These are phyloP conservation scores for Julus scanicus DNA, from an alignment of 2,888 invertebrate species.

Conservation along the genomic window DNA sequence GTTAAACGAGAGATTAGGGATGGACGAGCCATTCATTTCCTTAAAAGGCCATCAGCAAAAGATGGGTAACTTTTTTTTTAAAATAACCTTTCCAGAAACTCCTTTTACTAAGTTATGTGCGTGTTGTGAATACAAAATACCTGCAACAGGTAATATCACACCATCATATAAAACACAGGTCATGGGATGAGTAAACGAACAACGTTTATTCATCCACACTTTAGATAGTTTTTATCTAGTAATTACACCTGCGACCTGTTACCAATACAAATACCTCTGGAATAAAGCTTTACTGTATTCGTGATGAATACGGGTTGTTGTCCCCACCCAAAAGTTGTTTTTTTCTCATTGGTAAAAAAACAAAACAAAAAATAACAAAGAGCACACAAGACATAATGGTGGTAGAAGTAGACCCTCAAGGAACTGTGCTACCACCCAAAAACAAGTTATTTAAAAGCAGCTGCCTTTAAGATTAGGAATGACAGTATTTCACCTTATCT, in stretches of 20 bases:
- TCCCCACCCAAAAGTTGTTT: neutral
- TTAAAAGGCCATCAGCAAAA: neutral
- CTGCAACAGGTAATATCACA: neutral
- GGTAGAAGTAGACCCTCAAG: no score
- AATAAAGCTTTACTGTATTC: neutral
- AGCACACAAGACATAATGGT: no score
- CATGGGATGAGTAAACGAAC: conserved; percentile 3
- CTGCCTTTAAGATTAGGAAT: no score
- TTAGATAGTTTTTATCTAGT: neutral
- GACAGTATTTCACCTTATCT: no score
- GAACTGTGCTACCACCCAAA: no score
- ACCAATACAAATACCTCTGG: conserved; percentile 9
- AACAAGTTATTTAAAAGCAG: no score
- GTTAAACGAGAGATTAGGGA: neutral
- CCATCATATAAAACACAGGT: neutral
- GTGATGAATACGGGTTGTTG: neutral
- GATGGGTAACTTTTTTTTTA: neutral
- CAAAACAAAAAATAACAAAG: no score
- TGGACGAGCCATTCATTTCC: neutral
- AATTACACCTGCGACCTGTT: neutral
- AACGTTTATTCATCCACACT: neutral
- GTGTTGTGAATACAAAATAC: neutral
- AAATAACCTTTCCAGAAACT: neutral
- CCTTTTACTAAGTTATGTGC: neutral
- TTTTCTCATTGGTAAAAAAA: neutral